Percentiles rank a stretch among this genome's conserved stretches.
These are phyloP conservation scores for Todiramphus chloris DNA, from an alignment of 2,113 vertebrate genomes.

Conservation along the genomic window DNA sequence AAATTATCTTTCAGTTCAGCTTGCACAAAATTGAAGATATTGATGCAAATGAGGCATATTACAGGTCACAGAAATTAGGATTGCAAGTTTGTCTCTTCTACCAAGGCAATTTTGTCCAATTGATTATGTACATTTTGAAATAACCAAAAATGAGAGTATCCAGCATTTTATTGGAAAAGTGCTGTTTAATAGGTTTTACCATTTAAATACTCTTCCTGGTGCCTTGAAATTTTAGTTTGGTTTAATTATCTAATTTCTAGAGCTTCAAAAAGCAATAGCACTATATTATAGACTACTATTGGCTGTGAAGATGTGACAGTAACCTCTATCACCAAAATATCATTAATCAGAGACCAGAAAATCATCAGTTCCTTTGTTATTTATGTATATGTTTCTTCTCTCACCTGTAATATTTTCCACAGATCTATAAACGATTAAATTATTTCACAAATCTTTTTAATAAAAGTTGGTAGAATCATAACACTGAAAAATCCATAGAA, in stretches of 20 bases:
- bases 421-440: background rate
- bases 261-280: background rate
- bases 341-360: background rate
- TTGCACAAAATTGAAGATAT: background rate
- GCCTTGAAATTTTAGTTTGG: background rate
- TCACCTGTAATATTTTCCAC: background rate
- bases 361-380: background rate
- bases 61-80: background rate
- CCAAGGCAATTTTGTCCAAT: background rate
- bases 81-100: background rate
- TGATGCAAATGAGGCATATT: background rate
- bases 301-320: background rate
- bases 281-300: background rate
- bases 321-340: background rate
- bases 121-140: background rate
- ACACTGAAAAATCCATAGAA: background rate
- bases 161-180: background rate
- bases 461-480: background rate
- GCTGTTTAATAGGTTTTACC: background rate
- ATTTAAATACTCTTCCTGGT: background rate
- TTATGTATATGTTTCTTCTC: background rate
- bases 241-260: background rate
- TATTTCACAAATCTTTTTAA: background rate
- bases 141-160: background rate
- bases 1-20: background rate